Conservation (phyloP, 2,797 vertebrate genomes). For the Syndactyla subalaris region DNA sequence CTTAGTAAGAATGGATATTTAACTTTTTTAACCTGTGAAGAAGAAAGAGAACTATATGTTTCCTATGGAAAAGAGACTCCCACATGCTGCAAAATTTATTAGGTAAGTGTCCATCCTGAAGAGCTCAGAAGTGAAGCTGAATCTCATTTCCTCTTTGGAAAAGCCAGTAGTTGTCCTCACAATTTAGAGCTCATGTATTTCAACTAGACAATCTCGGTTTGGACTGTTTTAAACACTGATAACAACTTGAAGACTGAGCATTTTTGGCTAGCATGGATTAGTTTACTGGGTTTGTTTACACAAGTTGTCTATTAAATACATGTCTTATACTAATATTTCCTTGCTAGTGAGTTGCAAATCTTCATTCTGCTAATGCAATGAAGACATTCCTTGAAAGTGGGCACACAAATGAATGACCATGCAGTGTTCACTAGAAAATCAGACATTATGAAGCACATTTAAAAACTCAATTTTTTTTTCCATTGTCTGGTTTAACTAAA, state of each 20-base stretch:
- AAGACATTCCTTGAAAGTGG: background rate
- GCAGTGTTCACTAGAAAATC: background rate
- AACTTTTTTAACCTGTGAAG: background rate
- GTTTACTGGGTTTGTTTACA: background rate
- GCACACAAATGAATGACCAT: background rate
- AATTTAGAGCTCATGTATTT: background rate
- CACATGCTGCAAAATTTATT: background rate
- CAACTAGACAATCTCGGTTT: fast-evolving
- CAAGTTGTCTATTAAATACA: background rate
- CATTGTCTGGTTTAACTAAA: background rate
- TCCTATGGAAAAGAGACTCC: background rate
- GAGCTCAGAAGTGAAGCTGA: background rate
- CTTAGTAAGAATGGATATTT: background rate
- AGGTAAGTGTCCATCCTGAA: background rate
- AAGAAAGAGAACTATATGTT: background rate
- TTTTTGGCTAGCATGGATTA: background rate
- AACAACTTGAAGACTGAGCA: background rate
- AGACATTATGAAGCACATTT: background rate
- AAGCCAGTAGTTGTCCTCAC: background rate
- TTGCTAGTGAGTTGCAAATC: background rate
- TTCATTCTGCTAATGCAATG: background rate
- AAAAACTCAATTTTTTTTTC: background rate
- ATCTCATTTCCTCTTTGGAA: background rate
- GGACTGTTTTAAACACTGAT: background rate
- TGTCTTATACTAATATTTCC: background rate